Evolutionary conservation across 2,888 invertebrate species (phyloP).

Genomic region (Trichacis sp.): DNA sequence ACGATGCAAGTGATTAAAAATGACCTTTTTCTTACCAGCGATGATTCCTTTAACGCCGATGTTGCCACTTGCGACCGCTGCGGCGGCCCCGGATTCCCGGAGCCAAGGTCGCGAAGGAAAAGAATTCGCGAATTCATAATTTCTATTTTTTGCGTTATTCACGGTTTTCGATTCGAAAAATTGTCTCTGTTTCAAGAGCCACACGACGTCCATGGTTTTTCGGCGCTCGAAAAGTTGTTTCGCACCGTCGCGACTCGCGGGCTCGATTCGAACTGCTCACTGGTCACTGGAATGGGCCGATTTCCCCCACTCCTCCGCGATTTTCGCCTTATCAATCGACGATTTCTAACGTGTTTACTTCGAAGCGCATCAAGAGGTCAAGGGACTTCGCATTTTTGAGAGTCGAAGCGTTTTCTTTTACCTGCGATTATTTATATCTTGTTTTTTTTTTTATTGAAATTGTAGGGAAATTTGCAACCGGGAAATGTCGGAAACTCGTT

Average conservation of each 20-base stretch:
- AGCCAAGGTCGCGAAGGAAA: constrained; percentile 80
- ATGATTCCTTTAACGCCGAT: constrained; percentile 92
- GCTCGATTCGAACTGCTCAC: constrained; percentile 7
- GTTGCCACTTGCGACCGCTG: constrained; percentile 72
- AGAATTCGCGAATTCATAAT: constrained; percentile 64
- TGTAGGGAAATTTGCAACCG: too few relatives aligned
- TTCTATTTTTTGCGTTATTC: constrained; percentile 26
- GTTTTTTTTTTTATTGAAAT: too few relatives aligned
- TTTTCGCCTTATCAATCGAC: constrained; percentile 10
- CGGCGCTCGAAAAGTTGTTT: background rate
- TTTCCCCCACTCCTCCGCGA: background rate
- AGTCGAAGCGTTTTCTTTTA: too few relatives aligned
- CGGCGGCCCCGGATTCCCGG: constrained; percentile 78
- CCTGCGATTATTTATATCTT: too few relatives aligned
- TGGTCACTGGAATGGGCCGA: background rate
- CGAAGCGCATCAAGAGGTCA: constrained; percentile 22
- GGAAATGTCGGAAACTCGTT: too few relatives aligned
- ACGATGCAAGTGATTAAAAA: background rate
- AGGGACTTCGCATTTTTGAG: too few relatives aligned
- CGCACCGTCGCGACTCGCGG: constrained; percentile 24
- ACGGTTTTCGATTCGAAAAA: constrained; percentile 35
- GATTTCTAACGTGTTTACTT: too few relatives aligned
- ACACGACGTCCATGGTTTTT: constrained; percentile 55
- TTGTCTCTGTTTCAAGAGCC: constrained; percentile 18
- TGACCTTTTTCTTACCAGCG: constrained; percentile 73